Evolutionary conservation across 2,888 invertebrate genomes (phyloP).

Genomic region (Anthophora plumipes): DNA sequence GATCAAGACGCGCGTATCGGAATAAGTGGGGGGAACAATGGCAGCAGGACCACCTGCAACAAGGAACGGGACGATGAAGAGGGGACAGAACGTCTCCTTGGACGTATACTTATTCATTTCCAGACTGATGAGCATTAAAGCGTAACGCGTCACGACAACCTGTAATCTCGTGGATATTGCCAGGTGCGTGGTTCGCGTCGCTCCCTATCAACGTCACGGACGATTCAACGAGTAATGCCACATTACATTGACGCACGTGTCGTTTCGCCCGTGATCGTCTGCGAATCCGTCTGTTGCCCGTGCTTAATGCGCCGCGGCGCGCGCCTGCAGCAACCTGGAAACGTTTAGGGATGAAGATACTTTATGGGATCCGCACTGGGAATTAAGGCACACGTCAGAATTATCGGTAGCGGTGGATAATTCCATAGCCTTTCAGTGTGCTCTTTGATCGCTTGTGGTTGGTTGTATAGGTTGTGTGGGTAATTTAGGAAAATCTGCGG

Average conservation of each 20-base stretch:
- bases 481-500: not conserved
- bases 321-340: slow-evolving; percentile 14
- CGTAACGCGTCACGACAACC: slow-evolving; percentile 67
- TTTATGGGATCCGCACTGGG: slow-evolving; percentile 7
- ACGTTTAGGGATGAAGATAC: slow-evolving; percentile 24
- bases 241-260: slow-evolving; percentile 42
- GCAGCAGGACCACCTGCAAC: slow-evolving; percentile 56
- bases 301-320: slow-evolving; percentile 25
- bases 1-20: slow-evolving; percentile 40
- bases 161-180: slow-evolving; percentile 74
- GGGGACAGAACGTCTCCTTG: slow-evolving; percentile 51
- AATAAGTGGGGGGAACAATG: slow-evolving; percentile 44
- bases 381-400: slow-evolving; percentile 15
- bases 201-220: slow-evolving; percentile 56
- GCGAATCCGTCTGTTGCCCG: slow-evolving; percentile 43
- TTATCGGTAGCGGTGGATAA: not conserved
- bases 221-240: slow-evolving; percentile 50
- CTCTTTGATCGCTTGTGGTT: not conserved
- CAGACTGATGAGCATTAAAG: slow-evolving; percentile 73
- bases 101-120: slow-evolving; percentile 73
- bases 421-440: not conserved
- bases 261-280: slow-evolving; percentile 43
- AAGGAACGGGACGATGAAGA: slow-evolving; percentile 9
- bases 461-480: too few relatives aligned
- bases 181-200: slow-evolving; percentile 68